These are phyloP conservation scores for Eristalis tenax DNA, from an alignment of 2,888 invertebrate species.

Conservation along the genomic window DNA sequence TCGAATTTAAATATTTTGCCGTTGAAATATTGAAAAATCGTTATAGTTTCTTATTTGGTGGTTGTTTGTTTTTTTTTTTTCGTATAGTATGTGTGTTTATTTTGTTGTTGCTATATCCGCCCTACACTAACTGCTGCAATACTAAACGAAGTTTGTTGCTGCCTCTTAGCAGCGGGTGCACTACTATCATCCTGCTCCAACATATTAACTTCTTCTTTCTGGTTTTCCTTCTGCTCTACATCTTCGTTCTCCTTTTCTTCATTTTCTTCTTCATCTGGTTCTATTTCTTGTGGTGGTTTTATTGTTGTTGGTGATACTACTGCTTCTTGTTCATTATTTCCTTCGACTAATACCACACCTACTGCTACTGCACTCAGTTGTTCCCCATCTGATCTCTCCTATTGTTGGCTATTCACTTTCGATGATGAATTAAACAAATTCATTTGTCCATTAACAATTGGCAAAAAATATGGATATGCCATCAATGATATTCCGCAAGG, in stretches of 20 bases:
- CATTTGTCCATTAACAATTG: conserved; percentile 81
- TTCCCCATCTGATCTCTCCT: conserved; percentile 73
- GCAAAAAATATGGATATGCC: conserved; percentile 98
- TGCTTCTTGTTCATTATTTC: conserved; percentile 42
- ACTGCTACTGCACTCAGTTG: conserved; percentile 65
- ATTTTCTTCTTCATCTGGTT: background rate
- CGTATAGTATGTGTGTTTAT: conserved; percentile 34
- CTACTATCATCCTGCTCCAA: conserved; percentile 19
- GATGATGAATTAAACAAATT: conserved; percentile 75
- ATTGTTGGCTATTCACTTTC: conserved; percentile 80
- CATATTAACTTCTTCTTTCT: conserved; percentile 16
- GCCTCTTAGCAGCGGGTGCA: conserved; percentile 20
- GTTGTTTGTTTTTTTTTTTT: background rate
- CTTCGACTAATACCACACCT: conserved; percentile 24
- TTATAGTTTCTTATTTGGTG: too few relatives aligned
- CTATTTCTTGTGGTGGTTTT: conserved; percentile 34
- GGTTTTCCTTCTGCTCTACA: background rate
- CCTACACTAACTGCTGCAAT: conserved; percentile 62
- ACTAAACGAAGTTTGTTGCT: conserved; percentile 22
- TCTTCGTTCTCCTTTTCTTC: background rate
- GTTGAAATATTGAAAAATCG: too few relatives aligned
- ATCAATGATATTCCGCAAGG: conserved; percentile 99
- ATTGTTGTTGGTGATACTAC: conserved; percentile 43
- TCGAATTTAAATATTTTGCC: too few relatives aligned
- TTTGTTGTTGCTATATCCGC: conserved; percentile 47